phyloP scores from a whole-genome alignment of 1,140 invertebrate species.

The Drosophila rhopaloa region DNA sequence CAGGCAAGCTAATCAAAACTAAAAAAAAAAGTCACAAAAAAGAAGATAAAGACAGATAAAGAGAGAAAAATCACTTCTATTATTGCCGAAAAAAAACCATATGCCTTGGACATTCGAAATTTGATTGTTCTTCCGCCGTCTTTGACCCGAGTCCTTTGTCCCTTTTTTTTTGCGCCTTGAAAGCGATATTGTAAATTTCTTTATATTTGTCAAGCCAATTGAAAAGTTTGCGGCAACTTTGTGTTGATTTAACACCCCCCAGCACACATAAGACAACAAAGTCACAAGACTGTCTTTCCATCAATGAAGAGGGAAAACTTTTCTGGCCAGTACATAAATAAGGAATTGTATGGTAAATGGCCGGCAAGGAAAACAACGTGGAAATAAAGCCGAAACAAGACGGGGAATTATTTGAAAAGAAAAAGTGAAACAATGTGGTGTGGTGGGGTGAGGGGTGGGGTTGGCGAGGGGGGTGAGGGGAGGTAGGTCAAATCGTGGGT shows the following conservation, averaged over 20 bases:
- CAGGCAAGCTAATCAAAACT: background rate
- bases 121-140: conserved; percentile 16
- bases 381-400: conserved; percentile 56
- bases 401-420: conserved; percentile 70
- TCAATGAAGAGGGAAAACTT: conserved; percentile 57
- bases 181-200: conserved; percentile 66
- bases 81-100: background rate
- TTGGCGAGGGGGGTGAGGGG: too few species aligned
- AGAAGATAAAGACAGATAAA: conserved; percentile 3
- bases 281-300: conserved; percentile 29
- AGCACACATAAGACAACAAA: conserved; percentile 42
- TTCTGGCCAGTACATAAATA: conserved; percentile 62
- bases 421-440: conserved; percentile 54
- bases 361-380: conserved; percentile 51
- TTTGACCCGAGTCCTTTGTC: conserved; percentile 28
- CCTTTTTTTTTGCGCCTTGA: conserved; percentile 11
- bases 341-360: conserved; percentile 77
- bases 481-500: background rate
- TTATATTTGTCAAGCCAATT: conserved; percentile 80
- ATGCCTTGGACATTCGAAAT: background rate
- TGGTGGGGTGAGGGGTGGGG: too few species aligned
- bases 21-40: background rate
- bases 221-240: conserved; percentile 74
- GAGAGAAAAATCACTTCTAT: conserved; percentile 25
- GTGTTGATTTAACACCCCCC: conserved; percentile 74